Conservation (phyloP, 2,888 invertebrate species). For the Rotaria magnacalcarata region DNA sequence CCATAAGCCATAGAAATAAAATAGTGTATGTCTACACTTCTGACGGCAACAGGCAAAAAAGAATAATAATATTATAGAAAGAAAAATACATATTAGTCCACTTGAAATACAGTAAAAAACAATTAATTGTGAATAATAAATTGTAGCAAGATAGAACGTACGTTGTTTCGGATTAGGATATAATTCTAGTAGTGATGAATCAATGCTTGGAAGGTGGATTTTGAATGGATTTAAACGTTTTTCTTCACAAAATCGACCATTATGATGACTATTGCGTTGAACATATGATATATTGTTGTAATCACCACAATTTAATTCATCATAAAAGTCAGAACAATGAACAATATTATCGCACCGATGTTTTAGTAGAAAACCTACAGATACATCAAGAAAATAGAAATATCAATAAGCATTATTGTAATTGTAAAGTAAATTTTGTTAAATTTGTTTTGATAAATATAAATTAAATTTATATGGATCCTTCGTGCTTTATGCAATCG, state of each 20-base stretch:
- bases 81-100: not conserved
- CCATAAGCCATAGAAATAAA: conserved; percentile 37
- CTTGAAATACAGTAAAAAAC: not conserved
- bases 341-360: not conserved
- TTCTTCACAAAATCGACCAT: not conserved
- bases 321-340: conserved; percentile 11
- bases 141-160: not conserved
- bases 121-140: not conserved
- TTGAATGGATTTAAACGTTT: conserved; percentile 21
- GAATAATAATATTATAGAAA: not conserved
- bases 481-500: too few relatives aligned
- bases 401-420: too few relatives aligned
- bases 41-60: conserved; percentile 14
- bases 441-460: too few relatives aligned
- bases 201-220: not conserved
- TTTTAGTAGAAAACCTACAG: not conserved
- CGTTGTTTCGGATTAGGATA: not conserved
- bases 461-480: too few relatives aligned
- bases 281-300: not conserved
- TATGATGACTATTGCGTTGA: not conserved
- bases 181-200: not conserved
- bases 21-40: conserved; percentile 8
- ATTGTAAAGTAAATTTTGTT: too few relatives aligned
- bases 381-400: not conserved
- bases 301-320: not conserved